Base-by-base conservation (phyloP, 2,113 vertebrate species). In the Strix uralensis region DNA sequence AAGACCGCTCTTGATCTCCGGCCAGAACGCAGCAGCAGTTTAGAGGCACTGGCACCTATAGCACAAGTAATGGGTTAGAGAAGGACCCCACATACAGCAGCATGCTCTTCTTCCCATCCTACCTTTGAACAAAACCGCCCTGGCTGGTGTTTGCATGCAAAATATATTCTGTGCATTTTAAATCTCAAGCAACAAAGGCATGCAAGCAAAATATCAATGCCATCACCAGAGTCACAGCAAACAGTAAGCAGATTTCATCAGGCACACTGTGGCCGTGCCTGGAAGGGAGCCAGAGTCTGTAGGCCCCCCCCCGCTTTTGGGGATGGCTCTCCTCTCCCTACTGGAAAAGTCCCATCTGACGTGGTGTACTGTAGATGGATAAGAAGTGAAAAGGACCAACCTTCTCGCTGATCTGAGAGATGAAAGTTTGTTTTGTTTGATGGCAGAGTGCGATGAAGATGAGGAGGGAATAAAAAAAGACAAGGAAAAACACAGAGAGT, bases 351-450 rank as follows among this genome's bases (percentile, higher is more conserved):
- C 98, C 96, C 98, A 96, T 98, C 97, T 97, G 98, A 97, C 96
- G 98, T 98, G 98, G 93, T 75, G 95, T 97, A 98, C 98, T 98
- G 97, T 98, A 98, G 98, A 98, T 98, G 98, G 97, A 96, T 98
- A 98, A 98, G 98, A 98, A 99, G 98, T 98, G 98, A 99, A 99
- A 99, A 98, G 98, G 99, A 99, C 99, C 99, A 99, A 99, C 99
- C 99, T 99, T 99, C 99, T 98, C 99, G 99, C 98, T 99, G 99
- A 99, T 99, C 99, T 99, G 99, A 99, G 98, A 98, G 98, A 99
- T 99, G 99, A 99, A 98, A 98, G 98, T 99, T 99, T 98, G 98
- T 97, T 98, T 99, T 98, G 99, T 98, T 98, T 99, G 98, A 99
- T 99, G 98, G 98, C 98, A 98, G 98, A 98, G 98, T 99, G 99